Percentiles rank a stretch among this genome's conserved stretches.
Conservation (phyloP, 2,113 vertebrate genomes). For the Narcine bancroftii region DNA sequence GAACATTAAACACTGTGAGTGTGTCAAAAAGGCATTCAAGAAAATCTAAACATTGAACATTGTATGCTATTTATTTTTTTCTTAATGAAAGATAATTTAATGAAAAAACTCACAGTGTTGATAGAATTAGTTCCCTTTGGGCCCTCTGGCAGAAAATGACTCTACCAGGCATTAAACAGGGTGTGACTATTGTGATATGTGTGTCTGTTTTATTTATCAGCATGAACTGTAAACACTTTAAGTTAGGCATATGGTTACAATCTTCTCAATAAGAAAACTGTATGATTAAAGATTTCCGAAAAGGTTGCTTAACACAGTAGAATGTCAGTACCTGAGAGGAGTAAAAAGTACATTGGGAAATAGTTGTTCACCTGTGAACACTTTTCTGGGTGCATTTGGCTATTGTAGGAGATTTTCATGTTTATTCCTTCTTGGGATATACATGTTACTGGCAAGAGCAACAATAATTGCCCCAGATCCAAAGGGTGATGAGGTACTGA, state of each 20-base stretch:
- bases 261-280: not conserved
- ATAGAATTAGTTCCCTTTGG: not conserved
- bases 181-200: not conserved
- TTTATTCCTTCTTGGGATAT: not conserved
- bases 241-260: not conserved
- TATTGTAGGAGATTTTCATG: not conserved
- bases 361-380: too few relatives aligned
- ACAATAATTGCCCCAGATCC: too few relatives aligned
- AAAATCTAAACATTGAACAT: not conserved
- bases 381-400: not conserved
- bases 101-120: not conserved
- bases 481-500: too few relatives aligned
- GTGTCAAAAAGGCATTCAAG: not conserved
- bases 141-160: not conserved
- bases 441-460: too few relatives aligned
- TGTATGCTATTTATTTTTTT: not conserved
- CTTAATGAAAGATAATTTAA: not conserved
- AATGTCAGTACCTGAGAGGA: not conserved
- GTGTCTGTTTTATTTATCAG: not conserved
- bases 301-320: not conserved
- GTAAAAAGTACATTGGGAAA: not conserved
- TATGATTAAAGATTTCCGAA: too few relatives aligned
- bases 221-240: not conserved
- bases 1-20: constrained; percentile 28
- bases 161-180: not conserved